Evolutionary conservation across 2,113 vertebrate genomes (phyloP).

Genomic region (Ptilorrhoa leucosticta): DNA sequence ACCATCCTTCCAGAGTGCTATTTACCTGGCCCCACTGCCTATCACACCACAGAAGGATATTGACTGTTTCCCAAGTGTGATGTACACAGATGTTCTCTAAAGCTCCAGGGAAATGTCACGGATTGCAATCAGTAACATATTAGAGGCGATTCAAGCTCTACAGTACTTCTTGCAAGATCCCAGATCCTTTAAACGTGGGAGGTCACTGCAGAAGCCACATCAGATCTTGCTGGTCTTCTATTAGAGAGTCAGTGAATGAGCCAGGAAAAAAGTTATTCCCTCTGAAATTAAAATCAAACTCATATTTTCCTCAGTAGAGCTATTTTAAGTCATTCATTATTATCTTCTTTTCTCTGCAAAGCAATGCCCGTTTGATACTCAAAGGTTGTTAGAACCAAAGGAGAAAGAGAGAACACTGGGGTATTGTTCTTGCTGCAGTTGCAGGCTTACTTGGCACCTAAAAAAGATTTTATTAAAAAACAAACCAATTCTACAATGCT

Average conservation of each 20-base stretch:
- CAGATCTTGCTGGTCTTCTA: slow-evolving; percentile 7
- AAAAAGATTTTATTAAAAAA: slow-evolving; percentile 39
- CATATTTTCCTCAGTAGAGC: slow-evolving; percentile 49
- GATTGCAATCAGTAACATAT: background rate
- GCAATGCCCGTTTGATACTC: slow-evolving; percentile 38
- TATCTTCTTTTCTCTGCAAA: slow-evolving; percentile 53
- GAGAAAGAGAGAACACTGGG: slow-evolving; percentile 21
- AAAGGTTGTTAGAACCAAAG: slow-evolving; percentile 40
- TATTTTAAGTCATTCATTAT: slow-evolving; percentile 71
- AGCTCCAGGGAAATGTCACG: background rate
- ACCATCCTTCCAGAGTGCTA: background rate
- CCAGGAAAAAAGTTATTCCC: slow-evolving; percentile 18
- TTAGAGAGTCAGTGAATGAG: background rate
- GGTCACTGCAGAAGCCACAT: background rate
- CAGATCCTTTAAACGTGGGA: background rate
- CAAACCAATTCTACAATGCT: background rate
- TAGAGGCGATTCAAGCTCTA: background rate
- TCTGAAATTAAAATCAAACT: slow-evolving; percentile 59
- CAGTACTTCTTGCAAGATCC: background rate
- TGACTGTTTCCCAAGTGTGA: background rate
- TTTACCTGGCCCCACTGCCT: background rate
- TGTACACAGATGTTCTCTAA: background rate
- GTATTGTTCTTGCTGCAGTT: slow-evolving; percentile 52
- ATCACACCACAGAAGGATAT: background rate
- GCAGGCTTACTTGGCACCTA: slow-evolving; percentile 34